Base-by-base conservation (phyloP, 2,888 invertebrate genomes). In the Pheosia gnoma region DNA sequence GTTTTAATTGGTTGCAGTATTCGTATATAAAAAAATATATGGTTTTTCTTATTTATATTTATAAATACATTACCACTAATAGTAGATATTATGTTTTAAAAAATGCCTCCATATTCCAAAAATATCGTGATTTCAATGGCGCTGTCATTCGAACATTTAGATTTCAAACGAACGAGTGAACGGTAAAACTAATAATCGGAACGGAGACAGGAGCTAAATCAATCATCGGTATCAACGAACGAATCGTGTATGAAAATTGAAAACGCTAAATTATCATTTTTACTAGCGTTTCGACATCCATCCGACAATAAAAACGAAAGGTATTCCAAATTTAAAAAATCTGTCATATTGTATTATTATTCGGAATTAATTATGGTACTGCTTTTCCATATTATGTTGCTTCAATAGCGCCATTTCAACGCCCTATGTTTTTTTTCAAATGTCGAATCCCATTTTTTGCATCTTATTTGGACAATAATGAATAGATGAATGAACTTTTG, bases 151-250 rank as follows among this genome's bases (percentile, higher is more conserved):
- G 52, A 53, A 53, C 55, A 64, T 71, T 72, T 59, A 69, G 72
- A 70, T 73, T 67, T 75, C 59, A 62, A 77, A 60, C 62, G 67
- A 74, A 74, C 62, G 74, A 74, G 71, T 72, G 67, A 72, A 67
- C 63, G 75, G 74, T 75, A 75, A 72, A 73, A 73, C 71, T 76
- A 78, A 71, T 73, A 70, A 71, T 65, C 69, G 63, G 71, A 68
- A 71, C 60, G 63, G 67, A 66, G 59, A 61, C 56, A 62, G 59
- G 63, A 71, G 68, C 62, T 70, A 74, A 78, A 78, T 78, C 77
- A 78, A 77, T 78, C 78, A 78, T 70, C 61, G 66, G 41, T 78
- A 78, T 78, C 78, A 55, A 54, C 67, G 66, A 74, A 67, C 65
- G 62, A 61, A 70, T 69, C 68, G 61, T 63, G 64, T 74, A 71